Base-by-base conservation (phyloP, 2,888 invertebrate genomes). In the Mythimna pallens region DNA sequence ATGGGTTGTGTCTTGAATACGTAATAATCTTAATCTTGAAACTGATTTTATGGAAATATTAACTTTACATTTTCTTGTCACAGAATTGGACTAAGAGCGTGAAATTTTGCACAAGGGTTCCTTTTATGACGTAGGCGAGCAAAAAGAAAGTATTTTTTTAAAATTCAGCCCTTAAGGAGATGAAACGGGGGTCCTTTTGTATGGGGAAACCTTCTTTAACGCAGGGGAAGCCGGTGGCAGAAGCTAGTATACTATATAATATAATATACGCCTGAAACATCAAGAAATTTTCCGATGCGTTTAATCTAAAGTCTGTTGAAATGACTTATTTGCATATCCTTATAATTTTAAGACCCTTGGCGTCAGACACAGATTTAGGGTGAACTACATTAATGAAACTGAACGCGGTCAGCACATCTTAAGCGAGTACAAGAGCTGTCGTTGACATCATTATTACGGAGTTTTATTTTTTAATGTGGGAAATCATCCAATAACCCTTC, bases 261-360 rank as follows among this genome's bases (percentile, higher is more conserved):
- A n/a, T n/a, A n/a, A n/a, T n/a, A n/a, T n/a, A 40, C 5, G 43
- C 20, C 7, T 20, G n/a, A 40, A 58, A 62, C n/a, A 30, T 40
- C 40, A 14, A 25, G 5, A 12, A 9, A 20, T n/a, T 36, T n/a
- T 61, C 25, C 61, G 25, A 61, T 25, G 20, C 25, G 36, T 25
- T 14, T 20, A 65, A 36, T 17, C 12, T 25, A 8, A 25, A 40
- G 20, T 40, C 59, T 9, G 40, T 5, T 47, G 5, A 1, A 47
- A 47, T 47, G 14, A 47, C 43, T 61, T 25, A 66, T 40, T 66
- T 30, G n/a, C 14, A 25, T 40, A 10, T 40, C 62, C 25, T 66
- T n/a, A 25, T 59, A 14, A 14, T 25, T 25, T 65, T 14, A 25
- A 14, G 3, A 22, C 14, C 9, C 5, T 59, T 66, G 20, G 10